Conservation (phyloP, 2,888 invertebrate genomes). For the Bellardia pandia region DNA sequence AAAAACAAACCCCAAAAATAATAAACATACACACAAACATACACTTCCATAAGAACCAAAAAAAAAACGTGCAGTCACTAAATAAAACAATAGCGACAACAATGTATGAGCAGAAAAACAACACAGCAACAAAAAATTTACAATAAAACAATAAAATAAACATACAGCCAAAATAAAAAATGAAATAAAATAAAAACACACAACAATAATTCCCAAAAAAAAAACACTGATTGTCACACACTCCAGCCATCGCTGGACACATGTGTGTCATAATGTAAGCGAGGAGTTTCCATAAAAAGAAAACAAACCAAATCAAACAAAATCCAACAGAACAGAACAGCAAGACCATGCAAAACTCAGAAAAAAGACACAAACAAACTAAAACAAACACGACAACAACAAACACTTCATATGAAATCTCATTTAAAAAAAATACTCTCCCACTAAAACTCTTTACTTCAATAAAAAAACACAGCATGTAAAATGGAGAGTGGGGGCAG, state of each 20-base stretch:
- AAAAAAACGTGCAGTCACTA: constrained; percentile 46
- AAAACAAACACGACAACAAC: not conserved
- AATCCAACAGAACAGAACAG: constrained; percentile 14
- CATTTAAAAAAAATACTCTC: not conserved
- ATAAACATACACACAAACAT: not conserved
- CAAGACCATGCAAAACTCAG: not conserved
- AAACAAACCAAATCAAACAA: constrained; percentile 51
- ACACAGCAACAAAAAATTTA: constrained; percentile 46
- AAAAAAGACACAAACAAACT: not conserved
- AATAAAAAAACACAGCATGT: no score
- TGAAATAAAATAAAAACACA: constrained; percentile 15
- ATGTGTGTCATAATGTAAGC: constrained; percentile 57
- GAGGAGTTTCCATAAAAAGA: constrained; percentile 21
- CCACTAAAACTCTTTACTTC: no score
- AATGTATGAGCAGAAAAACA: constrained; percentile 35
- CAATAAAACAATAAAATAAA: constrained; percentile 72
- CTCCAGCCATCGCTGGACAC: constrained; percentile 49
- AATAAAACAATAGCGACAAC: constrained; percentile 69
- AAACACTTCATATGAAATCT: not conserved
- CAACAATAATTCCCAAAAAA: constrained; percentile 25
- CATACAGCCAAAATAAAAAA: constrained; percentile 56
- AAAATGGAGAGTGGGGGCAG: no score
- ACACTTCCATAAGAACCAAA: not conserved
- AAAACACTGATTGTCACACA: constrained; percentile 35
- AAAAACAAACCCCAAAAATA: constrained; percentile 37